A percentile compares a stretch with the other conserved stretches of the same genome.
Evolutionary conservation across 1,140 invertebrate species (phyloP).

Genomic region (Agraylea sexmaculata): DNA sequence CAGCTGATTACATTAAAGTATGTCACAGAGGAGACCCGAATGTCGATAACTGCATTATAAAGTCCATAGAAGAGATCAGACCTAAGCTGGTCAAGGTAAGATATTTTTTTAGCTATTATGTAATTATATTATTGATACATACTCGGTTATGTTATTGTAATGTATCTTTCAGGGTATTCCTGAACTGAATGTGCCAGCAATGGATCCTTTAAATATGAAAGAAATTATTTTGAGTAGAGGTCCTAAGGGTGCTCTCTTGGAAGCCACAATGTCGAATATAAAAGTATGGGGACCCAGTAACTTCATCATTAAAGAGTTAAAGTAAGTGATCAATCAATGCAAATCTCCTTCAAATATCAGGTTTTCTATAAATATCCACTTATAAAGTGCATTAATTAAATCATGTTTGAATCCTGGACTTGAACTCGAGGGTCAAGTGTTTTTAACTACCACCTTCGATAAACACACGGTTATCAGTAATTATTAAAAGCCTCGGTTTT

Average conservation of each 20-base stretch:
- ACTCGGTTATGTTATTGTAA: not conserved
- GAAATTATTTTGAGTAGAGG: constrained; percentile 46
- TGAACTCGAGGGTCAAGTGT: too few species aligned
- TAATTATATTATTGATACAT: not conserved
- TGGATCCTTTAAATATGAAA: constrained; percentile 50
- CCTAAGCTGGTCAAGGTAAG: constrained; percentile 41
- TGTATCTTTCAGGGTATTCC: constrained; percentile 44
- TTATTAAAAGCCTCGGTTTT: too few species aligned
- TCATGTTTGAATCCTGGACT: too few species aligned
- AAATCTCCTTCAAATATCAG: too few species aligned
- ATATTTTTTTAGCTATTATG: not conserved
- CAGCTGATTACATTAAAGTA: constrained; percentile 56
- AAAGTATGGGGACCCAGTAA: constrained; percentile 42
- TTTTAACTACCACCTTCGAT: too few species aligned
- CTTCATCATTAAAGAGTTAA: constrained; percentile 37
- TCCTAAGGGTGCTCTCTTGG: constrained; percentile 45
- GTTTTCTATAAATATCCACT: too few species aligned
- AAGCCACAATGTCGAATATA: constrained; percentile 47
- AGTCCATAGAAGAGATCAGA: constrained; percentile 48
- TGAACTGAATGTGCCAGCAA: constrained; percentile 51
- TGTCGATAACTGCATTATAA: constrained; percentile 50
- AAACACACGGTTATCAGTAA: too few species aligned
- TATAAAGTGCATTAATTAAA: constrained; percentile 7
- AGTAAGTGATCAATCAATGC: too few species aligned
- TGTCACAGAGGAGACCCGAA: constrained; percentile 51